Evolutionary conservation across 2,888 invertebrate genomes (phyloP).

Genomic region (Ormyrus thymus): DNA sequence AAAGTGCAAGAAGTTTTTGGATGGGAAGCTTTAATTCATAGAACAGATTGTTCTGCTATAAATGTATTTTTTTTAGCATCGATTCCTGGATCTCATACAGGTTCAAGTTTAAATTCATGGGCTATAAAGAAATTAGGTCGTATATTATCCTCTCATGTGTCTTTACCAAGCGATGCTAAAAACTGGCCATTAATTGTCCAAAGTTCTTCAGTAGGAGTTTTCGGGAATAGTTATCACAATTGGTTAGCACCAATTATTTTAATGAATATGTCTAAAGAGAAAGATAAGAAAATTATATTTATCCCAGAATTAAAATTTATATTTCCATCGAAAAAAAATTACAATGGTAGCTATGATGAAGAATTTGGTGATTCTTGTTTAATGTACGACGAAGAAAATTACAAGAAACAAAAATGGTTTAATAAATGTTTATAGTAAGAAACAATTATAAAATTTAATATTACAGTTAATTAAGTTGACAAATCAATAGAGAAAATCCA

Average conservation of each 20-base stretch:
- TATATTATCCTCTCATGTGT: conserved; percentile 80
- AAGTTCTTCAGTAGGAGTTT: conserved; percentile 92
- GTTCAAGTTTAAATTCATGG: conserved; percentile 78
- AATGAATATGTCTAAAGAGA: conserved; percentile 78
- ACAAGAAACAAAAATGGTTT: conserved; percentile 91
- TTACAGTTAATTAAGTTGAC: background rate
- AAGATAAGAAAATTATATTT: conserved; percentile 76
- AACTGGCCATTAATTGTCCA: conserved; percentile 87
- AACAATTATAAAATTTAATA: conserved; percentile 50
- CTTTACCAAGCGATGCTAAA: conserved; percentile 73
- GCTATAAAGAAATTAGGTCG: conserved; percentile 76
- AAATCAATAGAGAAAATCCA: no score
- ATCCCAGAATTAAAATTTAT: conserved; percentile 80
- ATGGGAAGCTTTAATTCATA: conserved; percentile 85
- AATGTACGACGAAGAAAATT: conserved; percentile 85
- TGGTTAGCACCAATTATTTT: conserved; percentile 89
- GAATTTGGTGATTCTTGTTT: conserved; percentile 90
- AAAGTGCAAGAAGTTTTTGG: conserved; percentile 80
- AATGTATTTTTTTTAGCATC: conserved; percentile 91
- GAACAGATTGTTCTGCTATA: conserved; percentile 88
- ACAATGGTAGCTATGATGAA: conserved; percentile 88
- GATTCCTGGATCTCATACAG: conserved; percentile 86
- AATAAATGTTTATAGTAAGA: conserved; percentile 85
- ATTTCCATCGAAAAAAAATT: conserved; percentile 88
- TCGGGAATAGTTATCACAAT: conserved; percentile 80